Conservation (phyloP, 1,140 invertebrate genomes). For the Eumaeus atala region DNA sequence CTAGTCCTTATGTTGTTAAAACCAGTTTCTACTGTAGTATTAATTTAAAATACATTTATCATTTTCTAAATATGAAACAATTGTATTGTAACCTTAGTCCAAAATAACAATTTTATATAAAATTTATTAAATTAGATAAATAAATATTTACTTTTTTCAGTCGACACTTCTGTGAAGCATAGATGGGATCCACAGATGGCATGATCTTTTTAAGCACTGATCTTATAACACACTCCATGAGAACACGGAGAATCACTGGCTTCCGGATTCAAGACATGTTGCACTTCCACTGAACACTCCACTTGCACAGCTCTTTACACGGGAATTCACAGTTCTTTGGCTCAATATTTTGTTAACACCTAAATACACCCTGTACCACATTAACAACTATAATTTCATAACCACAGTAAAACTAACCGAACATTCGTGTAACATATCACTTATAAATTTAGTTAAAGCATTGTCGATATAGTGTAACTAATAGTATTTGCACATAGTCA, state of each 20-base stretch:
- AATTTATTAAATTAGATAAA: slow-evolving; percentile 45
- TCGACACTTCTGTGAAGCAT: slow-evolving; percentile 33
- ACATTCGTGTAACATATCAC: slow-evolving; percentile 55
- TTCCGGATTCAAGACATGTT: slow-evolving; percentile 30
- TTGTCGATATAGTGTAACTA: slow-evolving; percentile 68
- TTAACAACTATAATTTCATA: slow-evolving; percentile 49
- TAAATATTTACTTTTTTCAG: slow-evolving; percentile 67
- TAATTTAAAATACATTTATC: no score
- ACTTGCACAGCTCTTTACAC: slow-evolving; percentile 60
- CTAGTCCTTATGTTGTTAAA: no score
- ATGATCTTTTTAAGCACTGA: slow-evolving; percentile 43
- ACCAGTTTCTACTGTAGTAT: no score
- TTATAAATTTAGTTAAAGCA: slow-evolving; percentile 70
- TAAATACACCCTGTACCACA: slow-evolving; percentile 66
- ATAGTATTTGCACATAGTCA: slow-evolving; percentile 44
- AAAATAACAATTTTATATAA: slow-evolving; percentile 9
- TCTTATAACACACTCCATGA: slow-evolving; percentile 43
- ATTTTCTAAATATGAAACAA: no score
- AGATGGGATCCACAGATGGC: slow-evolving; percentile 21
- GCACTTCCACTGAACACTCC: slow-evolving; percentile 71
- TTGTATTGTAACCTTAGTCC: no score
- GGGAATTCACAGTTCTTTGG: slow-evolving; percentile 49
- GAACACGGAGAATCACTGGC: slow-evolving; percentile 46
- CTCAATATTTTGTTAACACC: slow-evolving; percentile 51
- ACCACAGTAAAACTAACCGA: slow-evolving; percentile 55